Evolutionary conservation across 2,113 vertebrate species (phyloP).

Genomic region (Xenopus tropicalis): DNA sequence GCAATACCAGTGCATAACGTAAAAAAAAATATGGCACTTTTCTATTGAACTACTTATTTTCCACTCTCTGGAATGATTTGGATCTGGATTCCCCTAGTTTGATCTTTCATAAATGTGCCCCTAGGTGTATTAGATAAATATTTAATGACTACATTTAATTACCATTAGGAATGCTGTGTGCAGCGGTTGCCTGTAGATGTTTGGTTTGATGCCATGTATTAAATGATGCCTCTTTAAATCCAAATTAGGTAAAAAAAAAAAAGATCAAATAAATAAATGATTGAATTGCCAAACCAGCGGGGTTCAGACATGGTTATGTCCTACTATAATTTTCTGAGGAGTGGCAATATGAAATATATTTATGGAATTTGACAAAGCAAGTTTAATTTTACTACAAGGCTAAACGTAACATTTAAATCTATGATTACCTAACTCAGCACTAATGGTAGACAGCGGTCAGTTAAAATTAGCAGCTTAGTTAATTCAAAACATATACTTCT

Average conservation of each 20-base stretch:
- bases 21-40: no score
- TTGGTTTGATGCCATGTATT: not conserved
- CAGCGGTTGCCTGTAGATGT: not conserved
- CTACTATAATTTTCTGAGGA: slow-evolving; percentile 63
- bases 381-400: slow-evolving; percentile 53
- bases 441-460: slow-evolving; percentile 61
- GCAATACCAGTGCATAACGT: no score
- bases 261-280: slow-evolving; percentile 38
- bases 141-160: no score
- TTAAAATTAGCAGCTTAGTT: slow-evolving; percentile 59
- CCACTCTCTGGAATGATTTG: no score
- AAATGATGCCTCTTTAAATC: not conserved
- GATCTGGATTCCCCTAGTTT: no score
- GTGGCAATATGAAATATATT: slow-evolving; percentile 57
- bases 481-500: not conserved
- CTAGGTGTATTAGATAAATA: no score
- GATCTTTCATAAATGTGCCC: no score
- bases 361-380: slow-evolving; percentile 65
- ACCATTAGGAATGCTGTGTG: no score
- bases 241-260: not conserved
- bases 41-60: no score
- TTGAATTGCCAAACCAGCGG: slow-evolving; percentile 57
- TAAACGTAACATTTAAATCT: slow-evolving; percentile 53
- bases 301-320: slow-evolving; percentile 47
- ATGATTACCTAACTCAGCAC: slow-evolving; percentile 62